phyloP scores from a whole-genome alignment of 2,888 invertebrate species.

The Ephialtes manifestator region DNA sequence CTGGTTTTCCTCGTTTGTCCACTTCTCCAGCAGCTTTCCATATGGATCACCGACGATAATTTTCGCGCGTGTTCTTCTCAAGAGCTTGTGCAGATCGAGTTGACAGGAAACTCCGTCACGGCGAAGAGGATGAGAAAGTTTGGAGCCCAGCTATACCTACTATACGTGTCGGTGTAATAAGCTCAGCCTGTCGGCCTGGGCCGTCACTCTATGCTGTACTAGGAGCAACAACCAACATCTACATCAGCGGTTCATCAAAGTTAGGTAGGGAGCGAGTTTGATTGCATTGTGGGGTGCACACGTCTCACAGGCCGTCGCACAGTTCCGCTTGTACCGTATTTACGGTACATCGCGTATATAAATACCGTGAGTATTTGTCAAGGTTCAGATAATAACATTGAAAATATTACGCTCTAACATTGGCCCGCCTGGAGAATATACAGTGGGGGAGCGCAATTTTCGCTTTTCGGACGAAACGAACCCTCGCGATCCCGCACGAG shows the following conservation, averaged over 20 bases:
- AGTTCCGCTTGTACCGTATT: background rate
- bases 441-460: conserved; percentile 10
- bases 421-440: too few relatives aligned
- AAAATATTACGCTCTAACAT: background rate
- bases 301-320: background rate
- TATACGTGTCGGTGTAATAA: background rate
- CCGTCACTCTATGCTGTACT: background rate
- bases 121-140: conserved; percentile 41
- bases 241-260: conserved; percentile 61
- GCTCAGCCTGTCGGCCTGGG: background rate
- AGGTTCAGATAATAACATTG: background rate
- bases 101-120: conserved; percentile 12
- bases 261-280: conserved; percentile 56
- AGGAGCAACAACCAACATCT: conserved; percentile 21
- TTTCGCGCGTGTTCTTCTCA: conserved; percentile 16
- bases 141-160: background rate
- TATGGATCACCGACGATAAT: conserved; percentile 18
- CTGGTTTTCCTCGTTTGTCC: conserved; percentile 12
- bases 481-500: background rate
- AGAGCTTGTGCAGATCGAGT: background rate
- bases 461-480: conserved; percentile 7
- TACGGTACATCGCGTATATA: background rate
- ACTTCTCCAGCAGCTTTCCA: conserved; percentile 9
- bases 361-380: background rate
- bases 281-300: conserved; percentile 36